phyloP scores from a whole-genome alignment of 2,888 invertebrate genomes.

The Cryptus armator region DNA sequence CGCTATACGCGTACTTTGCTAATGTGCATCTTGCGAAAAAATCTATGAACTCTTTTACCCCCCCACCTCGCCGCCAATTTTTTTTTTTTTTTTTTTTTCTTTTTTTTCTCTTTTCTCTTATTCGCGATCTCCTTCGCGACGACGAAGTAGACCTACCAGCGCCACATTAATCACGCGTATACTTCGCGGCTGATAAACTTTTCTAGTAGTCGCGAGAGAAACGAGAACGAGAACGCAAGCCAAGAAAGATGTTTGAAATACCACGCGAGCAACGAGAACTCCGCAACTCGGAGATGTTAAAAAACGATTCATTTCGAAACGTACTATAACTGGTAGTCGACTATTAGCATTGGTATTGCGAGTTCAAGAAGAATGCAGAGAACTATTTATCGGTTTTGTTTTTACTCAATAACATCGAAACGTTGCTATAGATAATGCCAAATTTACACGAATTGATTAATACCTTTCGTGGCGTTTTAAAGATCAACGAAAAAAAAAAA shows the following conservation, averaged over 20 bases:
- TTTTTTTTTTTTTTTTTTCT: not conserved
- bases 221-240: conserved; percentile 6
- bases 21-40: conserved; percentile 44
- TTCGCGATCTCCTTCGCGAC: conserved; percentile 20
- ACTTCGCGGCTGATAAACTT: conserved; percentile 21
- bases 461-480: not conserved
- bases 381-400: not conserved
- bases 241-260: conserved; percentile 23
- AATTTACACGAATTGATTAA: not conserved
- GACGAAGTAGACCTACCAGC: conserved; percentile 13
- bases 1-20: conserved; percentile 50
- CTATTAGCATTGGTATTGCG: not conserved
- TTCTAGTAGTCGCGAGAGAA: not conserved
- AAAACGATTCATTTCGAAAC: conserved; percentile 2
- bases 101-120: not conserved
- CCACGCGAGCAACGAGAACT: conserved; percentile 1
- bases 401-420: not conserved
- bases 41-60: conserved; percentile 13
- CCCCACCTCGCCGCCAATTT: not conserved
- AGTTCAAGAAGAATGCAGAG: not conserved
- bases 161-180: conserved; percentile 41
- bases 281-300: not conserved
- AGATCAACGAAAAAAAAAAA: not conserved
- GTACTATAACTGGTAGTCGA: not conserved
- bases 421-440: not conserved